phyloP scores from a whole-genome alignment of 2,113 vertebrate genomes.

The Thamnophis sirtalis region DNA sequence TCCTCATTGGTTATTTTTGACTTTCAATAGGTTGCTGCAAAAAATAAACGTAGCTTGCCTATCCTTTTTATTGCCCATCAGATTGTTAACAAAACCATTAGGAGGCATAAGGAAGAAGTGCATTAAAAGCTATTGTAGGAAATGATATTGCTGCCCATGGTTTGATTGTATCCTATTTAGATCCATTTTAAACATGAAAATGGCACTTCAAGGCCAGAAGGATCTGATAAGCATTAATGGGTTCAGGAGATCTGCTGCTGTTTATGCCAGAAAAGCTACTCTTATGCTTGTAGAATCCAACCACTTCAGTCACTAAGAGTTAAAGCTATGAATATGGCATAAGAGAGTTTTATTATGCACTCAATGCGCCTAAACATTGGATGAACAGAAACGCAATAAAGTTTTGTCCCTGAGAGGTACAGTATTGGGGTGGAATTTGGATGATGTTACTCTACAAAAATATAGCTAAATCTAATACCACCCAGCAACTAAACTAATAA shows the following conservation, averaged over 20 bases:
- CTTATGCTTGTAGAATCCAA: neutral
- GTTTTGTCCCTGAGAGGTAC: neutral
- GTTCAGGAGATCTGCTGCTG: neutral
- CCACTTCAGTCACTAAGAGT: neutral
- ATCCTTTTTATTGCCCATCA: neutral
- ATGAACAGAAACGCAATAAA: neutral
- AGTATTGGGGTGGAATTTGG: neutral
- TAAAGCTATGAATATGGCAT: neutral
- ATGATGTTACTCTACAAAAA: neutral
- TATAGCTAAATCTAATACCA: neutral
- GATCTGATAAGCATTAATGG: neutral
- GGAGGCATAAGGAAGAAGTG: conserved; percentile 2
- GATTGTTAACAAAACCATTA: conserved; percentile 21
- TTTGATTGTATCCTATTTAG: neutral
- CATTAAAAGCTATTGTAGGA: neutral
- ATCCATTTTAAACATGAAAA: neutral
- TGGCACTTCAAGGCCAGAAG: neutral
- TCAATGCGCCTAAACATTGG: neutral
- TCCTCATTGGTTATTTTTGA: neutral
- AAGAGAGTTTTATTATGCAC: neutral
- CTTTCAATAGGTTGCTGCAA: neutral
- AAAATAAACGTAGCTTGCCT: neutral
- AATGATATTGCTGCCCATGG: neutral
- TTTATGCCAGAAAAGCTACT: neutral
- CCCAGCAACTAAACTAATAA: neutral